Conservation (phyloP, 2,888 invertebrate species). For the Melitaea athalia region DNA sequence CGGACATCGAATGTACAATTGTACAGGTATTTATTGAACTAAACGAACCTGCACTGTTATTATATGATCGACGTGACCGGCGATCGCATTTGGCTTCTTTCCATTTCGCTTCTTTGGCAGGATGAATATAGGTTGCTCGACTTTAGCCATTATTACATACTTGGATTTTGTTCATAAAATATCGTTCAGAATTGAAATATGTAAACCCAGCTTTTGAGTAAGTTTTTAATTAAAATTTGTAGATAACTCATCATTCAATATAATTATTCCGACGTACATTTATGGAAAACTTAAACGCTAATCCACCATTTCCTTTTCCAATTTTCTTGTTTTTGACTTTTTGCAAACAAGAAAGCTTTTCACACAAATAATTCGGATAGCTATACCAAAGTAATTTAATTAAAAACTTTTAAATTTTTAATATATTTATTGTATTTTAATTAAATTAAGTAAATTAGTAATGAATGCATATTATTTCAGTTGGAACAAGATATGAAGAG, state of each 20-base stretch:
- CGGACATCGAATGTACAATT: too few relatives aligned
- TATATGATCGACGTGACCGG: conserved; percentile 84
- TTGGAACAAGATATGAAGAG: too few relatives aligned
- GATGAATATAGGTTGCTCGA: conserved; percentile 81
- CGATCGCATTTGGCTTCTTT: conserved; percentile 75
- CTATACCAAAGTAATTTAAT: neutral
- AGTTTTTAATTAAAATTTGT: neutral
- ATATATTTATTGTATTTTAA: too few relatives aligned
- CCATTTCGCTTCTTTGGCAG: conserved; percentile 83
- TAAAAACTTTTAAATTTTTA: neutral
- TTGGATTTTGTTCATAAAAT: neutral
- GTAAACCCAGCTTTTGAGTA: neutral
- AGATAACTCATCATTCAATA: neutral
- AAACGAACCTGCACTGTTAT: conserved; percentile 81
- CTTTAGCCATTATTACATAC: conserved; percentile 60
- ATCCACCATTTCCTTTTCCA: conserved; percentile 39
- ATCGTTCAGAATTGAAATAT: neutral
- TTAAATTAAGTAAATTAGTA: too few relatives aligned
- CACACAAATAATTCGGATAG: conserved; percentile 15
- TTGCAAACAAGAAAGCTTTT: conserved; percentile 19
- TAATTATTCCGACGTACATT: neutral
- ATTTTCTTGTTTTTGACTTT: conserved; percentile 31
- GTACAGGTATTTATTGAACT: neutral
- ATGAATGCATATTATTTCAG: too few relatives aligned
- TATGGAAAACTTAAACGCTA: conserved; percentile 14